phyloP scores from a whole-genome alignment of 2,113 vertebrate genomes.

The Patagioenas fasciata region DNA sequence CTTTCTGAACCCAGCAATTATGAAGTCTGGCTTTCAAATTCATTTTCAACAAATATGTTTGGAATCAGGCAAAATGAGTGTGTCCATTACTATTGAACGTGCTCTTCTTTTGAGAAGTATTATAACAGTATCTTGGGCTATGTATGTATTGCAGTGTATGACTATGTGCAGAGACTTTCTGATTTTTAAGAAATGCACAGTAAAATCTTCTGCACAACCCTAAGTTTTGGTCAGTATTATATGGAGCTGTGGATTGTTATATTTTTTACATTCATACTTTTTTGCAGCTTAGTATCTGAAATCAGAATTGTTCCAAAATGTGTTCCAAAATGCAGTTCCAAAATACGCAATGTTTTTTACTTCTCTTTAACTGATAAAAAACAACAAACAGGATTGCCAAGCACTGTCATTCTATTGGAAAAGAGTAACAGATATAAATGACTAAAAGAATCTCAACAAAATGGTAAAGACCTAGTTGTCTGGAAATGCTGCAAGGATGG shows the following conservation, averaged over 20 bases:
- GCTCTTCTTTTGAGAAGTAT: background rate
- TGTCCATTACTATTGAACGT: background rate
- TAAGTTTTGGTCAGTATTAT: background rate
- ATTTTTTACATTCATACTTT: background rate
- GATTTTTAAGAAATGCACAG: background rate
- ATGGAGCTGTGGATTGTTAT: background rate
- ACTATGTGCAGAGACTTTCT: background rate
- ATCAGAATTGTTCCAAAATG: background rate
- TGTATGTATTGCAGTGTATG: background rate
- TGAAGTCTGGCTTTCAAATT: fast-evolving
- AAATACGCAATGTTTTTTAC: fast-evolving
- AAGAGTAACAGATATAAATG: background rate
- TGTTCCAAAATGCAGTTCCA: background rate
- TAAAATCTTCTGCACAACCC: background rate
- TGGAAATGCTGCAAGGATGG: background rate
- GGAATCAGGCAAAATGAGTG: fast-evolving
- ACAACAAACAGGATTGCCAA: background rate
- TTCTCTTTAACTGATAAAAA: background rate
- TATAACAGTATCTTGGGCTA: background rate
- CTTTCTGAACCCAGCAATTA: background rate
- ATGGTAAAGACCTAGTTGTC: background rate
- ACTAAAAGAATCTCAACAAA: background rate
- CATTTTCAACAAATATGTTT: background rate
- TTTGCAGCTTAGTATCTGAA: background rate
- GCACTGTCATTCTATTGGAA: background rate